These are phyloP conservation scores for Neotoma lepida DNA, from an alignment of 2,113 vertebrate genomes.

Conservation along the genomic window DNA sequence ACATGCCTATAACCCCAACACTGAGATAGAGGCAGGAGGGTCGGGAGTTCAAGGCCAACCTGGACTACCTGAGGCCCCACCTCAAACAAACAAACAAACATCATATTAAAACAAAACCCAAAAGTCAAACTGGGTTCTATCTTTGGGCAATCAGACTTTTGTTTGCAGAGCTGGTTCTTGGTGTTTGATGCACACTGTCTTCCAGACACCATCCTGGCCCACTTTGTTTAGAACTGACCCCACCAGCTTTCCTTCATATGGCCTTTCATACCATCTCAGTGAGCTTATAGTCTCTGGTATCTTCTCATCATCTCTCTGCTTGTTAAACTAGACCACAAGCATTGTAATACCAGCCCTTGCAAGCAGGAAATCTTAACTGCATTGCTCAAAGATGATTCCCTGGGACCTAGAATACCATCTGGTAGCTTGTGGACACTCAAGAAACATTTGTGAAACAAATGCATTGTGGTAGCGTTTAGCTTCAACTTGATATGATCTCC, in stretches of 20 bases:
- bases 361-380: not conserved
- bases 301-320: not conserved
- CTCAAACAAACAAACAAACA: not conserved
- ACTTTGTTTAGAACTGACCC: not conserved
- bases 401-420: not conserved
- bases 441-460: slow-evolving; percentile 3
- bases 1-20: not conserved
- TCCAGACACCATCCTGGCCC: not conserved
- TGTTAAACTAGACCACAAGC: not conserved
- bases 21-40: not conserved
- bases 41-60: not conserved
- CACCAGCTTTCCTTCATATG: not conserved
- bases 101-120: not conserved
- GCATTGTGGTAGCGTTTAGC: slow-evolving; percentile 8
- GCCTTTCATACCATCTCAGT: not conserved
- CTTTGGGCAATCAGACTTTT: not conserved
- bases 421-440: not conserved
- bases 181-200: not conserved
- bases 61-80: not conserved
- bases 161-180: not conserved
- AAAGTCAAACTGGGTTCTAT: not conserved
- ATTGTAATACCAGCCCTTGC: not conserved
- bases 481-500: not conserved
- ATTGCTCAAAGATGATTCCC: not conserved
- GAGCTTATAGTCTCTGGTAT: not conserved